Base-by-base conservation (phyloP, 2,888 invertebrate species). In the Folsomia manolachei region DNA sequence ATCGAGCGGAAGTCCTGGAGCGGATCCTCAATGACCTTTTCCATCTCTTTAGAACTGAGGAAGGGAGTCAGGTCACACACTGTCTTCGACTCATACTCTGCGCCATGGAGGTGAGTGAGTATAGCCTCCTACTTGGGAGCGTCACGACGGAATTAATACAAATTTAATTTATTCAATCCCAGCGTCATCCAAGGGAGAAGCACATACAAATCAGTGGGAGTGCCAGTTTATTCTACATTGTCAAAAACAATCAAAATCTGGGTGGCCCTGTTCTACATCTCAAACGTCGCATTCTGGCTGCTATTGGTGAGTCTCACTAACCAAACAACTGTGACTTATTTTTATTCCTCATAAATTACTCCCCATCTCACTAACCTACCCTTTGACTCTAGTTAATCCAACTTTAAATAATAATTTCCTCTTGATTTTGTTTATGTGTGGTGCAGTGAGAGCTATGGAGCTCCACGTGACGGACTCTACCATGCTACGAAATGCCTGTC, bases 401-500 rank as follows among this genome's bases (percentile, higher is more conserved):
- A 9, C 7, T 39, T 39, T 39, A 39, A 39, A n/a, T n/a, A n/a
- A n/a, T n/a, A n/a, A n/a, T n/a, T n/a, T n/a, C n/a, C n/a, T n/a
- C n/a, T 39, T 39, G 39, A 39, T 85, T 96, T 69, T n/a, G n/a
- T n/a, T n/a, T n/a, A n/a, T n/a, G n/a, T n/a, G n/a, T n/a, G n/a
- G n/a, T n/a, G n/a, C 39, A 39, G 86, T 97, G 51, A 91, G 94
- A 82, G 95, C 92, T 21, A 96, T 97, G 95, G 91, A 91, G 81
- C 88, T 89, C 69, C 93, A 95, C 82, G 87, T 89, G 75, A 88
- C 89, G 39, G 95, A 96, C 83, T 91, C 93, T 80, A 95, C 93
- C 26, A 95, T 97, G 95, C 92, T 97, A 89, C 87, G 97, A 70
- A 97, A 98, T 84, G 96, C 96, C 68, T 97, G 97, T 84, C 87